These are phyloP conservation scores for Listronotus oregonensis DNA, from an alignment of 1,140 invertebrate genomes.

Conservation along the genomic window DNA sequence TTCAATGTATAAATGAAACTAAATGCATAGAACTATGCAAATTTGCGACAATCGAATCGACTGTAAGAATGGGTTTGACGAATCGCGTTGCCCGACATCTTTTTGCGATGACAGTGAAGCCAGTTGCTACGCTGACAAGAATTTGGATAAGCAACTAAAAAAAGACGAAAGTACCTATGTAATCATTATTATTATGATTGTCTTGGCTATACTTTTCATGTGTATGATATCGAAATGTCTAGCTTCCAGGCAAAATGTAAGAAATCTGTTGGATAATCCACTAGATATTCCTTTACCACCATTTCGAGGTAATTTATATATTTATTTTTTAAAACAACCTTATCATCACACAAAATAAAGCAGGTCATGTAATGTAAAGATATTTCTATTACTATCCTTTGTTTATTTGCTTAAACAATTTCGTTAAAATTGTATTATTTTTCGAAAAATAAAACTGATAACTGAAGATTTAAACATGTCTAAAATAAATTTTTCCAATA, in stretches of 20 bases:
- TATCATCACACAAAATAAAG: too few species aligned
- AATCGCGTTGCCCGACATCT: slow-evolving; percentile 22
- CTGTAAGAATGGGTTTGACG: slow-evolving; percentile 34
- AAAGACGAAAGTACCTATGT: neutral
- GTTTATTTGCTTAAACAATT: too few species aligned
- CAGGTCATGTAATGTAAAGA: too few species aligned
- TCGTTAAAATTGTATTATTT: too few species aligned
- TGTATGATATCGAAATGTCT: slow-evolving; percentile 16
- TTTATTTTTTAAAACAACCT: neutral
- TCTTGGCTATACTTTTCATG: slow-evolving; percentile 17
- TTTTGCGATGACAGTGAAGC: neutral
- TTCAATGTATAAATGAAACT: slow-evolving; percentile 25
- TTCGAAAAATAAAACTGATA: too few species aligned
- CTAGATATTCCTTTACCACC: slow-evolving; percentile 26
- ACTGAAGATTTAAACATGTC: too few species aligned
- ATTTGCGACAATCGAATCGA: slow-evolving; percentile 35
- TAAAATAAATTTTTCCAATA: too few species aligned
- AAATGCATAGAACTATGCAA: slow-evolving; percentile 31
- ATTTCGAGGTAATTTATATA: slow-evolving; percentile 15
- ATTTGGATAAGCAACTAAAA: neutral
- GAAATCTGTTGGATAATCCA: slow-evolving; percentile 7
- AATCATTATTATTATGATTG: neutral
- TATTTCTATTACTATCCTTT: too few species aligned
- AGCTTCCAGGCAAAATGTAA: neutral
- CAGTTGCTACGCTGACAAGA: neutral